Evolutionary conservation across 2,113 vertebrate genomes (phyloP).

Genomic region (Tachysurus fulvidraco): DNA sequence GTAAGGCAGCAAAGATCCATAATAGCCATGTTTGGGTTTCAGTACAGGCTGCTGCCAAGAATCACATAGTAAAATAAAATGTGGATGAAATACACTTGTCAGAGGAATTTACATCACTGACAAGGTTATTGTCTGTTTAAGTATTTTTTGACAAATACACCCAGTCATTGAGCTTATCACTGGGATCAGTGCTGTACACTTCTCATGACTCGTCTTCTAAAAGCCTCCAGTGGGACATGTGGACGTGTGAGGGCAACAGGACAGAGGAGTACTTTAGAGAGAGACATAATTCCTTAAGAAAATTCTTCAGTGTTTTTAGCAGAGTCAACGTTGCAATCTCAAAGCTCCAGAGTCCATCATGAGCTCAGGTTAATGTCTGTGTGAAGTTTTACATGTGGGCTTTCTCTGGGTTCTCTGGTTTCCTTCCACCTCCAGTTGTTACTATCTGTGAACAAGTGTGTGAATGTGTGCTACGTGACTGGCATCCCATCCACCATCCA

Average conservation of each 20-base stretch:
- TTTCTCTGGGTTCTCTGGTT: background rate
- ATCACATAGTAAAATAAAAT: conserved; percentile 55
- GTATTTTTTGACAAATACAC: conserved; percentile 63
- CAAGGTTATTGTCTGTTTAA: conserved; percentile 50
- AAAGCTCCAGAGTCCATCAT: background rate
- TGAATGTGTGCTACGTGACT: background rate
- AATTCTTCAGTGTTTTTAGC: conserved; percentile 55
- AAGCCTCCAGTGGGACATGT: conserved; percentile 39
- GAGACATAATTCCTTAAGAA: conserved; percentile 57
- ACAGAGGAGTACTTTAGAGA: conserved; percentile 11
- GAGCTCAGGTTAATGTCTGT: background rate
- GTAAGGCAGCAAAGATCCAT: conserved; percentile 61
- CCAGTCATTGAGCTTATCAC: conserved; percentile 62
- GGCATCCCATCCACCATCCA: background rate
- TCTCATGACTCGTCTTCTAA: conserved; percentile 53
- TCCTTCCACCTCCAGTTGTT: background rate
- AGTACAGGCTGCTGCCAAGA: conserved; percentile 49
- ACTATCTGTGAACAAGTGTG: background rate
- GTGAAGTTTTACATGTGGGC: background rate
- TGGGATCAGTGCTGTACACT: conserved; percentile 56
- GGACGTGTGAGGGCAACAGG: conserved; percentile 15
- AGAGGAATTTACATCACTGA: conserved; percentile 59
- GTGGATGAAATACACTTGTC: conserved; percentile 60
- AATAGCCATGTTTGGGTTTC: conserved; percentile 65
- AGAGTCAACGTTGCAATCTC: background rate